These are phyloP conservation scores for Pammene fasciana DNA, from an alignment of 2,888 invertebrate species.

Conservation along the genomic window DNA sequence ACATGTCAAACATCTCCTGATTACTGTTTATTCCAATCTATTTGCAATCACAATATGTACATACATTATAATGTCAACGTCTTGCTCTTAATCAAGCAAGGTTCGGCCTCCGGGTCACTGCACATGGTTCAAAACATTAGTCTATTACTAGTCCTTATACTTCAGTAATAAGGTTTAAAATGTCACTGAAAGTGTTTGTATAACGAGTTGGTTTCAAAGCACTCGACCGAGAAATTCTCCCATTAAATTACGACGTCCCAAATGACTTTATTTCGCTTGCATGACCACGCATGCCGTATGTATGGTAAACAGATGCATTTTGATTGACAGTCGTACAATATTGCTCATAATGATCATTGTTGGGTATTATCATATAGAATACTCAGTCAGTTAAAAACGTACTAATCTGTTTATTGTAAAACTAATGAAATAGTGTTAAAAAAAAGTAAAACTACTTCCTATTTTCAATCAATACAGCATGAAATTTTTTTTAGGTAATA, in stretches of 20 bases:
- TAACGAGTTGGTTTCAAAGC: constrained; percentile 62
- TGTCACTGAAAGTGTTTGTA: constrained; percentile 22
- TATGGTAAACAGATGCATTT: constrained; percentile 27
- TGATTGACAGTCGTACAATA: constrained; percentile 43
- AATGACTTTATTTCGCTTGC: constrained; percentile 63
- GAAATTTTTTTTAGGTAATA: too few species aligned
- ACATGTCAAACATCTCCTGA: not conserved
- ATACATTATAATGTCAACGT: constrained; percentile 15
- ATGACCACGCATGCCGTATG: constrained; percentile 33
- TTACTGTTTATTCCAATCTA: not conserved
- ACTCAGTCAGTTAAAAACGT: too few species aligned
- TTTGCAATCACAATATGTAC: constrained; percentile 2
- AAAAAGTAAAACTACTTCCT: too few species aligned
- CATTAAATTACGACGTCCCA: constrained; percentile 50
- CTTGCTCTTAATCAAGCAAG: constrained; percentile 48
- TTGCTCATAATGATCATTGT: constrained; percentile 30
- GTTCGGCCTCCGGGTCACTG: constrained; percentile 52
- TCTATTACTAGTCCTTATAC: not conserved
- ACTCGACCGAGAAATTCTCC: constrained; percentile 42
- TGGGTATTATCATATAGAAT: not conserved
- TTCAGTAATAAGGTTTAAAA: not conserved
- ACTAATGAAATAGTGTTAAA: too few species aligned
- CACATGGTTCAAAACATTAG: constrained; percentile 29
- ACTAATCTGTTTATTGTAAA: too few species aligned
- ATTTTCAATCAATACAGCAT: too few species aligned